Evolutionary conservation across 2,113 vertebrate genomes (phyloP), one percentile per base, ranked within the genome.

Genomic region (human): DNA sequence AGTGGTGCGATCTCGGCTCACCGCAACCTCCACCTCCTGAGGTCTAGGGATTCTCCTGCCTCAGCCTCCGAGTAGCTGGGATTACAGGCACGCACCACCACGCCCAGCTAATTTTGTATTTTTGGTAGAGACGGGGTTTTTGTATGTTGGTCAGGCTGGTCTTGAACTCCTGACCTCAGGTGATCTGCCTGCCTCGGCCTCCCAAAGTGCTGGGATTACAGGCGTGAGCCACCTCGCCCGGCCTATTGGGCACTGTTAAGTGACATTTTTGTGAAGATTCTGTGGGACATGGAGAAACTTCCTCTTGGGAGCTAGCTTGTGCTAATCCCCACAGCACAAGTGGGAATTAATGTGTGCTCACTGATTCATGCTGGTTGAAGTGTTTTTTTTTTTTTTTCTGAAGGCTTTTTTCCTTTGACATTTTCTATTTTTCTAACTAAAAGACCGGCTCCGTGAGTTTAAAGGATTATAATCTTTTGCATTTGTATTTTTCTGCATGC

Each of bases 341-440:
- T 10, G 2, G n/a, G 8, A 7, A 14, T 38, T 43, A n/a, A 80
- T 3, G 6, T 40, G 3, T 3, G 1, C n/a, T 70, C 76, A n/a
- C 38, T 59, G 43, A 25, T 57, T 79, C 7, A 3, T 30, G 40
- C 27, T 83, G n/a, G 16, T 68, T 72, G 38, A 72, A 64, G 50
- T 22, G 10, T 73, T 81, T 93, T 72, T 85, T 30, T 48, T 52
- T 64, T 52, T 57, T 88, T 30, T 48, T 52, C 48, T 72, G 22
- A 92, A 89, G 14, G 6, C 17, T 23, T 66, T 88, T 87, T 52
- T 52, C 8, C 8, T 92, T 30, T 14, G 3, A 14, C n/a, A 43
- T 88, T 52, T 96, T 89, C 25, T 32, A 1, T 90, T 23, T 55
- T 85, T 16, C 23, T 86, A 66, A 70, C 35, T 27, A 30, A 22